A percentile compares a stretch with the other conserved stretches of the same genome.
phyloP scores from a whole-genome alignment of 2,113 vertebrate genomes.

The Ovis canadensis region DNA sequence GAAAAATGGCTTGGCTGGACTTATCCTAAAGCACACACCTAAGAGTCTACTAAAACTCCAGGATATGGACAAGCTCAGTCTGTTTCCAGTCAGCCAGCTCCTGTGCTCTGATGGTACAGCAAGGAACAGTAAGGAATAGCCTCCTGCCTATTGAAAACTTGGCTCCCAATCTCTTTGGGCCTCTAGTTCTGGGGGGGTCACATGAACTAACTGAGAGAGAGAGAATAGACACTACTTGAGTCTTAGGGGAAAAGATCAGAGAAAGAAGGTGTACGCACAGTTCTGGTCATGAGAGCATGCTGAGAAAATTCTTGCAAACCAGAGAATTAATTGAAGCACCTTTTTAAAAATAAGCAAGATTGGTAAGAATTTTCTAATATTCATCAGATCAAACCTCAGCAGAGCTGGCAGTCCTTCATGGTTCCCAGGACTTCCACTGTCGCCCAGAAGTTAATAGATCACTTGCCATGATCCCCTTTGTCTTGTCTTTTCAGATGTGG shows the following conservation, averaged over 20 bases:
- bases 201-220: background rate
- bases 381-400: background rate
- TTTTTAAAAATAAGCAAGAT: background rate
- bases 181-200: background rate
- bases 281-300: background rate
- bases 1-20: background rate
- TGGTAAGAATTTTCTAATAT: background rate
- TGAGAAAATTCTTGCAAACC: background rate
- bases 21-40: background rate
- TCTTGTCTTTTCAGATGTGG: background rate
- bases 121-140: too few species aligned
- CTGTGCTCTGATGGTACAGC: background rate
- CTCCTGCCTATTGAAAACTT: background rate
- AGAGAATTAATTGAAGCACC: background rate
- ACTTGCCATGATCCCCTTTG: background rate
- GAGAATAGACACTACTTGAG: background rate
- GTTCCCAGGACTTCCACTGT: too few species aligned
- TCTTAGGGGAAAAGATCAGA: background rate
- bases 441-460: background rate
- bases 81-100: background rate
- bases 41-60: background rate
- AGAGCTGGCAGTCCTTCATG: background rate
- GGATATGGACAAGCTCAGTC: rapidly evolving
- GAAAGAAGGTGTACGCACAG: background rate
- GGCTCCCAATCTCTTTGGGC: rapidly evolving